These are phyloP conservation scores for Papilio demoleus DNA, from an alignment of 2,888 invertebrate genomes.

Conservation along the genomic window DNA sequence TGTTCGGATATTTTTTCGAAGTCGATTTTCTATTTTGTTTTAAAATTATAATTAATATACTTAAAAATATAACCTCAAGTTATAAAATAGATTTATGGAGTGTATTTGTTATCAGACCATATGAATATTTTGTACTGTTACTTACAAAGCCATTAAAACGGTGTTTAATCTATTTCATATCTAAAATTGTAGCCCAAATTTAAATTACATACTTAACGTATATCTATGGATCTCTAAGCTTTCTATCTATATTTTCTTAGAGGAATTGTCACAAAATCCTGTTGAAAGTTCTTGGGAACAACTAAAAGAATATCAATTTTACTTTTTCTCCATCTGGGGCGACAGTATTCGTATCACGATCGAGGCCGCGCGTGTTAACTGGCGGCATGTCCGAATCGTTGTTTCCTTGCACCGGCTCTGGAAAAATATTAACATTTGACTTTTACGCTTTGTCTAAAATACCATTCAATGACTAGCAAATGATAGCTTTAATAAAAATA, in stretches of 20 bases:
- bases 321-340: constrained; percentile 77
- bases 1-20: too few species aligned
- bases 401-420: constrained; percentile 50
- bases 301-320: constrained; percentile 75
- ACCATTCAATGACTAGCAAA: neutral
- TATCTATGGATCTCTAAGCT: constrained; percentile 24
- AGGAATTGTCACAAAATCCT: constrained; percentile 61
- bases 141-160: constrained; percentile 3
- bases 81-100: neutral
- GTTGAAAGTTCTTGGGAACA: constrained; percentile 74
- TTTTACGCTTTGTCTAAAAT: constrained; percentile 27
- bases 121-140: constrained; percentile 5
- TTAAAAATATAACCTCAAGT: neutral
- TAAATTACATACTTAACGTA: constrained; percentile 20
- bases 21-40: too few species aligned
- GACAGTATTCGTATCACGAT: constrained; percentile 78
- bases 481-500: too few species aligned
- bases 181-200: constrained; percentile 21
- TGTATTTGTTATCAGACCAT: neutral
- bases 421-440: constrained; percentile 53
- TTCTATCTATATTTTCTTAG: constrained; percentile 27
- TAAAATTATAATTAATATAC: too few species aligned
- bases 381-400: constrained; percentile 47
- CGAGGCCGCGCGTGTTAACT: constrained; percentile 73
- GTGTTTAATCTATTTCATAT: constrained; percentile 17